Base-by-base conservation (phyloP, 2,113 vertebrate genomes). In the Cranoglanis bouderius region DNA sequence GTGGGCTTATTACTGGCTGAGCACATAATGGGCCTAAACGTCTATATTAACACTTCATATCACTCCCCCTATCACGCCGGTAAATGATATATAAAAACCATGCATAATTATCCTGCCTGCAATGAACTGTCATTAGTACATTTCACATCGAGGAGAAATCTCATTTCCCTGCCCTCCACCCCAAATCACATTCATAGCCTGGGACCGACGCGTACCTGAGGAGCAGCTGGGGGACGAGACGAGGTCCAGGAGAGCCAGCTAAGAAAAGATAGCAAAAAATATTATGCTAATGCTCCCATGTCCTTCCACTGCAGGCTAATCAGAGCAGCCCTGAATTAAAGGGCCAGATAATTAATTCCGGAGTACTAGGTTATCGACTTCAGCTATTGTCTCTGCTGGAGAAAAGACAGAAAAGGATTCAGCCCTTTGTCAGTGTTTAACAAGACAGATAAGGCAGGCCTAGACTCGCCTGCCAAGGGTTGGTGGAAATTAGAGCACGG, bases 161-260 rank as follows among this genome's bases (percentile, higher is more conserved):
- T 96, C 94, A 96, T 95, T 96, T 95, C 94, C 94, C 93, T 94
- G 93, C 72, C 95, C 94, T 94, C 94, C 72, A 67, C 95, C 94
- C 95, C 94, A 96, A 96, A 96, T 96, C 95, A 96, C 95, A 96
- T 96, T 96, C 96, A 96, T 96, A 96, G 96, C 93, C 95, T 95
- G 96, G 95, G 96, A 96, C 95, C 94, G 93, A 93, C 93, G 90
- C 90, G 94, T 95, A 94, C 94, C 88, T 84, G 90, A 89, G 88
- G 89, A 89, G 90, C 90, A 75, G 90, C 90, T 53, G 80, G 51
- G 84, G 80, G 81, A 88, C 85, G 84, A 88, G 91, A 94, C 91
- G 92, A 93, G 94, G 95, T 95, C 95, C 95, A 94, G 89, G 78
- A 92, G 93, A 92, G 92, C 93, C 92, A 92, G 94, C 94, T 93